These are phyloP conservation scores for Caenorhabditis drosophilae DNA, from an alignment of 2,888 invertebrate species.

Conservation along the genomic window DNA sequence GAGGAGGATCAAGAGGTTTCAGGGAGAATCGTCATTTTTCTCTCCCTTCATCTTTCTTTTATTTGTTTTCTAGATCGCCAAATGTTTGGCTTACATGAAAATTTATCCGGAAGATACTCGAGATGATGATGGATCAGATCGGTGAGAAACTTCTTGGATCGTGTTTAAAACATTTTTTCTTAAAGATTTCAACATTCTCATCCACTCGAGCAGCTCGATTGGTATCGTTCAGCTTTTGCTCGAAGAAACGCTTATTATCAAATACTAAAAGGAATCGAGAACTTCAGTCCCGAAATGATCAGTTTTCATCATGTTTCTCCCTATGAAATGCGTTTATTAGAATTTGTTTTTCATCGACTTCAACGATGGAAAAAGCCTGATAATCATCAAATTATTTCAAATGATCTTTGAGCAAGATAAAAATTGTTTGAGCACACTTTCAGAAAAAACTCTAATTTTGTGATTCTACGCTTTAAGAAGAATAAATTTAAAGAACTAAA, in stretches of 20 bases:
- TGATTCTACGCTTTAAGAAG: too few relatives aligned
- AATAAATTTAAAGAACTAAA: too few relatives aligned
- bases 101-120: constrained; percentile 55
- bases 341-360: constrained; percentile 49
- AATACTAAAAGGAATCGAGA: constrained; percentile 38
- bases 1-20: constrained; percentile 63
- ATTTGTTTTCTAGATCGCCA: constrained; percentile 39
- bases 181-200: constrained; percentile 57
- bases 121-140: constrained; percentile 49
- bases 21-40: too few relatives aligned
- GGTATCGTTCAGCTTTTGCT: constrained; percentile 40
- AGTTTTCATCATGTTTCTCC: constrained; percentile 62
- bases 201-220: constrained; percentile 45
- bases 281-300: constrained; percentile 54
- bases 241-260: constrained; percentile 44
- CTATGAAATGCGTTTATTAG: constrained; percentile 58
- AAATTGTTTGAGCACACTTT: too few relatives aligned
- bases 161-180: constrained; percentile 2
- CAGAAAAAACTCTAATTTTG: too few relatives aligned
- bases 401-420: too few relatives aligned
- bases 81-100: constrained; percentile 52
- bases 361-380: constrained; percentile 5
- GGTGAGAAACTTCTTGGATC: constrained; percentile 6
- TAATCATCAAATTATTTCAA: background rate
- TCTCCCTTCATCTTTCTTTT: background rate